Evolutionary conservation across 2,113 vertebrate species (phyloP), one percentile per base, ranked within the genome.

Genomic region (Ceyx melanurus): DNA sequence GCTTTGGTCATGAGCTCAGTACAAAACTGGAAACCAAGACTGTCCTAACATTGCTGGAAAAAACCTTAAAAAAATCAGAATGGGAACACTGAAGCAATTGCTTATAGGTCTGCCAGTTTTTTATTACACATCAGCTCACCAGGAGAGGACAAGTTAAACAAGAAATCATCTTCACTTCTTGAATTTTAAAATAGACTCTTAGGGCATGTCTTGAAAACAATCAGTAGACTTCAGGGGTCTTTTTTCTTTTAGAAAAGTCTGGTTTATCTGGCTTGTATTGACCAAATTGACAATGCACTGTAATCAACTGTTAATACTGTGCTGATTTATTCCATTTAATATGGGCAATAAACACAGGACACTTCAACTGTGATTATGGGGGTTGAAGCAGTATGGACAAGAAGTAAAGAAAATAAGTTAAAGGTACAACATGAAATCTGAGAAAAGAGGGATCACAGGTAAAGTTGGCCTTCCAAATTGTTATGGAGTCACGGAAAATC

Each of bases 181-280:
- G 71, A 90, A 84, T 88, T 91, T 94, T 83, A 86, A 90, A 92
- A 83, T 8, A 68, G 68, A 65, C 35, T 82, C 26, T 53, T 45
- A 83, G 35, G 33, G 19, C 18, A 40, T 9, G 16, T 22, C 40
- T 72, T 57, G 43, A 79, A 83, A 91, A 87, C 89, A 77, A 45
- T 4, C 66, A 35, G 53, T 46, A 61, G 46, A 58, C 29, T 77
- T 78, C 35, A 67, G 29, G 28, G 11, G 20, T 60, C 37, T 37
- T 37, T 37, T 37, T 66, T 54, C 28, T 89, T 87, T 42, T 33
- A 46, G 33, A 73, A 95, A 89, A 86, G 33, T 25, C 37, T 43
- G 54, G 2, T 65, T 87, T 65, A 67, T 28, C n/a, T 60, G 13
- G 51, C 33, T 80, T 51, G 4, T n/a, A 56, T 43, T 57, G 51